A percentile compares a stretch with the other conserved stretches of the same genome.
Conservation (phyloP, 2,888 invertebrate species). For the Oxyteleia sp. region DNA sequence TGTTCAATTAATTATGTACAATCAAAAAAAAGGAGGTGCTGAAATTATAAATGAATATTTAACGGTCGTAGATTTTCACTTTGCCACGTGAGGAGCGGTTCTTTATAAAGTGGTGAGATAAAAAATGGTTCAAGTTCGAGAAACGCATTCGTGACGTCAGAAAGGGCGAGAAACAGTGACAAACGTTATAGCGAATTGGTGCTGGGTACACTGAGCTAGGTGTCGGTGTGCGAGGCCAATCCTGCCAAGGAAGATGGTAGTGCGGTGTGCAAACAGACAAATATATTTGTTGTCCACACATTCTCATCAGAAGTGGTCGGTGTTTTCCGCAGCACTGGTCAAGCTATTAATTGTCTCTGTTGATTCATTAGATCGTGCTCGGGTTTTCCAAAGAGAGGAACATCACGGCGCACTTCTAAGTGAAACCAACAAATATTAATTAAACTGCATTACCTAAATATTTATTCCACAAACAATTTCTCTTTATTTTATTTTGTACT, state of each 20-base stretch:
- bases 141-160: slow-evolving; percentile 68
- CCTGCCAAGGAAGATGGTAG: slow-evolving; percentile 67
- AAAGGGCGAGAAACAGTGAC: slow-evolving; percentile 71
- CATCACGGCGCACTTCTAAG: slow-evolving; percentile 54
- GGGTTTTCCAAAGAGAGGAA: slow-evolving; percentile 79
- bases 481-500: neutral
- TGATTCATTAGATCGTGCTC: slow-evolving; percentile 87
- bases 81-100: slow-evolving; percentile 45
- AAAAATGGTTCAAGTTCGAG: slow-evolving; percentile 70
- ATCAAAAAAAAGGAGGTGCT: too few relatives aligned
- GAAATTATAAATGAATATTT: slow-evolving; percentile 33
- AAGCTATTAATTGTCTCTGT: slow-evolving; percentile 87
- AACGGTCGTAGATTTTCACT: slow-evolving; percentile 45
- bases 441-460: slow-evolving; percentile 61
- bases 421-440: slow-evolving; percentile 72
- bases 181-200: slow-evolving; percentile 68
- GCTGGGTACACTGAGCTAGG: slow-evolving; percentile 49
- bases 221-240: slow-evolving; percentile 66
- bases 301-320: slow-evolving; percentile 77
- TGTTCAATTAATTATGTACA: too few relatives aligned
- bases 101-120: slow-evolving; percentile 66
- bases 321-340: slow-evolving; percentile 83
- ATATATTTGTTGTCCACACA: slow-evolving; percentile 84
- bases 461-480: slow-evolving; percentile 58
- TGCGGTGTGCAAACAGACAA: slow-evolving; percentile 76